Evolutionary conservation across 1,140 invertebrate species (phyloP), one percentile per base, ranked within the genome.

Genomic region (Tribolium madens): DNA sequence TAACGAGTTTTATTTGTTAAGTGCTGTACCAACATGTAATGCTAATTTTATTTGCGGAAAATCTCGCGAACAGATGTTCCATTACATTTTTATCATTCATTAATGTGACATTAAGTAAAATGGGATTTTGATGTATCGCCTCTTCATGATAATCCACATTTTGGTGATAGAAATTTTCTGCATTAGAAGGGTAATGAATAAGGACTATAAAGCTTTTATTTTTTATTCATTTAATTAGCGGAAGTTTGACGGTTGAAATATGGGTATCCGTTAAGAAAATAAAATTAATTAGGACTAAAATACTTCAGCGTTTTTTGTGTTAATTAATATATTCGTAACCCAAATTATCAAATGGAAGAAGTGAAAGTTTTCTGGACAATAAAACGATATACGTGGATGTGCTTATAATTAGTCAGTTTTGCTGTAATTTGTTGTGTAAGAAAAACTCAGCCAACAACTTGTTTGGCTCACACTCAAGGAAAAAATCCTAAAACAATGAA

Each of bases 91-190:
- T 78, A 79, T 79, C 77, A 79, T 76, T 79, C 72, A 78, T 78
- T 68, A 76, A 76, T 78, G 77, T 78, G 77, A 76, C 77, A 76
- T 48, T 73, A 73, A 79, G 50, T 79, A 48, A 76, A 79, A 79
- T 79, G 77, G 74, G 60, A 73, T 33, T 60, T 79, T 79, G 77
- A 79, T 79, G 77, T 79, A 76, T 57, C 68, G 46, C 75, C 77
- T 76, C 77, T 79, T 73, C 77, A 78, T 42, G 21, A 33, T 64
- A 72, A 36, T 21, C 76, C 73, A 42, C 53, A 21, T 12, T 47
- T 60, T 26, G 73, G n/a, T 5, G 21, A 3, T 3, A 2, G 21
- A 26, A 26, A 26, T 26, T 26, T 26, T 26, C 3, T 26, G 21
- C 21, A n/a, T n/a, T n/a, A n/a, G n/a, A n/a, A n/a, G n/a, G n/a